Evolutionary conservation across 2,797 vertebrate genomes (phyloP).

Genomic region (Syngnathus rostellatus): DNA sequence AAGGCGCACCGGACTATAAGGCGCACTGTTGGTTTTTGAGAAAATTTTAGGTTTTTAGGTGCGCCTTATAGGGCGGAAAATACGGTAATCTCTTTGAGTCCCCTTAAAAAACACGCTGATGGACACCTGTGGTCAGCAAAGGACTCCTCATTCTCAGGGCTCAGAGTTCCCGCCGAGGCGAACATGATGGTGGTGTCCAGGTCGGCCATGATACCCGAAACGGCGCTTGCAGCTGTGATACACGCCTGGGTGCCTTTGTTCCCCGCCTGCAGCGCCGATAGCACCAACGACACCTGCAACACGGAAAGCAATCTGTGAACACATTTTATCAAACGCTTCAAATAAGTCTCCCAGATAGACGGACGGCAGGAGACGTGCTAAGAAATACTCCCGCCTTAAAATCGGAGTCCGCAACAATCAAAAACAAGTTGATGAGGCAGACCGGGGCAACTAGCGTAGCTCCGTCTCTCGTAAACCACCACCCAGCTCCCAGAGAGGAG

Average conservation of each 20-base stretch:
- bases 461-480: slow-evolving; percentile 34
- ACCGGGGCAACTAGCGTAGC: slow-evolving; percentile 26
- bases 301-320: slow-evolving; percentile 6
- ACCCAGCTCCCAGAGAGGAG: slow-evolving; percentile 26
- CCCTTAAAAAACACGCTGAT: background rate
- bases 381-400: slow-evolving; percentile 14
- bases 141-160: slow-evolving; percentile 90
- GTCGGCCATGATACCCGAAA: slow-evolving; percentile 96
- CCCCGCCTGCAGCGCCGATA: slow-evolving; percentile 94
- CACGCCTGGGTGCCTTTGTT: slow-evolving; percentile 98
- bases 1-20: too few species aligned
- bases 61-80: too few species aligned
- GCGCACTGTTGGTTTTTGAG: too few species aligned
- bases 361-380: slow-evolving; percentile 9
- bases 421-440: slow-evolving; percentile 33
- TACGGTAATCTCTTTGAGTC: slow-evolving; percentile 2
- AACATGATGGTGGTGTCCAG: slow-evolving; percentile 99
- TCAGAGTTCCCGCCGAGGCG: slow-evolving; percentile 92
- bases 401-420: slow-evolving; percentile 30
- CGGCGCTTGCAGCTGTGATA: slow-evolving; percentile 90
- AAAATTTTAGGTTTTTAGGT: too few species aligned
- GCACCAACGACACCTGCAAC: slow-evolving; percentile 87
- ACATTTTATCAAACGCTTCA: background rate
- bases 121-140: slow-evolving; percentile 94
- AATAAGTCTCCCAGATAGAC: background rate